Percentiles rank a stretch among this genome's conserved stretches.
Conservation (phyloP, 1,140 invertebrate genomes). For the Magallana ariakensis region DNA sequence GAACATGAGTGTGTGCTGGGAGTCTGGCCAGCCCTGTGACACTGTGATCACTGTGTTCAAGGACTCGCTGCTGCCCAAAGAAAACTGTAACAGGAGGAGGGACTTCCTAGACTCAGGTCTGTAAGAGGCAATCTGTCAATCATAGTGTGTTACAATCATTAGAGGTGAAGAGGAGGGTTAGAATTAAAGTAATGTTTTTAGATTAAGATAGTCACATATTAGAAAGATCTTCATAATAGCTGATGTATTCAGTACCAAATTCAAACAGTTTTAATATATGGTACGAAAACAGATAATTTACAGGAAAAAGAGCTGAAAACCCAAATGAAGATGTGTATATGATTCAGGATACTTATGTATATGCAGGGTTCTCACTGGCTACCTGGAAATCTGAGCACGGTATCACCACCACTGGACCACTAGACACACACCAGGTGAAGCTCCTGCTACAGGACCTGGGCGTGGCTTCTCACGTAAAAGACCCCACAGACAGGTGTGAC, state of each 20-base stretch:
- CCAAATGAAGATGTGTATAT: background rate
- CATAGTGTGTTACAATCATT: background rate
- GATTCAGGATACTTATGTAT: background rate
- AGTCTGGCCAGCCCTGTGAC: slow-evolving; percentile 46
- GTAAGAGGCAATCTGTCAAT: background rate
- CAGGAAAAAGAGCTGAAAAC: background rate
- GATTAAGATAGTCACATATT: too few relatives aligned
- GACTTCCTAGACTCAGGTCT: slow-evolving; percentile 49
- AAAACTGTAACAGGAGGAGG: slow-evolving; percentile 40
- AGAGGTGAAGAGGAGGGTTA: too few relatives aligned
- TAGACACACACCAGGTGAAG: slow-evolving; percentile 22
- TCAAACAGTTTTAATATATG: background rate
- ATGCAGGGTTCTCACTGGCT: slow-evolving; percentile 47
- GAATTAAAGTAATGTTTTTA: too few relatives aligned
- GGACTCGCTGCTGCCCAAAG: slow-evolving; percentile 37
- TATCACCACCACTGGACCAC: slow-evolving; percentile 4
- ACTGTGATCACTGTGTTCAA: slow-evolving; percentile 34
- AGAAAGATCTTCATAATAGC: too few relatives aligned
- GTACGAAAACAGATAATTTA: background rate
- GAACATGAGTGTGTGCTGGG: slow-evolving; percentile 55
- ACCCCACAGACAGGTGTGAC: slow-evolving; percentile 43
- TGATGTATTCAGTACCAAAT: too few relatives aligned
- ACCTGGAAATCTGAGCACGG: slow-evolving; percentile 41
- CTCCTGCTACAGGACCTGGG: slow-evolving; percentile 45
- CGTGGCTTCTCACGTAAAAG: slow-evolving; percentile 43